Evolutionary conservation across 2,888 invertebrate genomes (phyloP).

Genomic region (Synergus laeviventris): DNA sequence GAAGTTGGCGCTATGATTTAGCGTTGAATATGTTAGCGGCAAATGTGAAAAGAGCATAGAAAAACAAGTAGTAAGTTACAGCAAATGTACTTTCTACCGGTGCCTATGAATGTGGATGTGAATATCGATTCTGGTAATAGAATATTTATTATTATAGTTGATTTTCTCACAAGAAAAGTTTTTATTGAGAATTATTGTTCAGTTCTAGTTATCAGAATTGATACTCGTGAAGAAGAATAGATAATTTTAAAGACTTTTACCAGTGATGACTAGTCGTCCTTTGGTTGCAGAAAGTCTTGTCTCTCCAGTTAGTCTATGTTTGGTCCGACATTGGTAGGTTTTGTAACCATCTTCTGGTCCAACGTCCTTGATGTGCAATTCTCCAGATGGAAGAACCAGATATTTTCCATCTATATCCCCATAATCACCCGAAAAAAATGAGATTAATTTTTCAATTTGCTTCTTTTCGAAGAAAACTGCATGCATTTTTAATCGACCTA

Average conservation of each 20-base stretch:
- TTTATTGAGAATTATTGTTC: background rate
- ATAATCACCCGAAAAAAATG: conserved; percentile 11
- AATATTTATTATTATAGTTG: background rate
- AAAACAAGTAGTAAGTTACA: background rate
- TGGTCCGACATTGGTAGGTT: conserved; percentile 95
- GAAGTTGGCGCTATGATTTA: background rate
- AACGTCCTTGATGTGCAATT: conserved; percentile 96
- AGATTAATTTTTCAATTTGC: conserved; percentile 1
- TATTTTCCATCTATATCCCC: conserved; percentile 91
- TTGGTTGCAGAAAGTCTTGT: conserved; percentile 94
- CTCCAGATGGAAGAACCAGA: conserved; percentile 94
- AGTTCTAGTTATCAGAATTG: conserved; percentile 59
- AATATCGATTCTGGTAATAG: background rate
- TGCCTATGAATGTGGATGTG: conserved; percentile 2
- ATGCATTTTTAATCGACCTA: conserved; percentile 6
- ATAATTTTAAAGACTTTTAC: conserved; percentile 77
- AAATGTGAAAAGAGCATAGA: conserved; percentile 3
- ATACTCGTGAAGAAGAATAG: conserved; percentile 61
- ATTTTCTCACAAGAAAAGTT: too few species aligned
- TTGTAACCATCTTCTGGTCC: conserved; percentile 96
- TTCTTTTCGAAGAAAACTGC: background rate
- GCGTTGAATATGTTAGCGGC: background rate
- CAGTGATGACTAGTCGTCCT: conserved; percentile 95
- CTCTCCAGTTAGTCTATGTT: conserved; percentile 94
- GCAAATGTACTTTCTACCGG: background rate